Conservation (phyloP, 2,888 invertebrate genomes). For the Julus scandinavius region DNA sequence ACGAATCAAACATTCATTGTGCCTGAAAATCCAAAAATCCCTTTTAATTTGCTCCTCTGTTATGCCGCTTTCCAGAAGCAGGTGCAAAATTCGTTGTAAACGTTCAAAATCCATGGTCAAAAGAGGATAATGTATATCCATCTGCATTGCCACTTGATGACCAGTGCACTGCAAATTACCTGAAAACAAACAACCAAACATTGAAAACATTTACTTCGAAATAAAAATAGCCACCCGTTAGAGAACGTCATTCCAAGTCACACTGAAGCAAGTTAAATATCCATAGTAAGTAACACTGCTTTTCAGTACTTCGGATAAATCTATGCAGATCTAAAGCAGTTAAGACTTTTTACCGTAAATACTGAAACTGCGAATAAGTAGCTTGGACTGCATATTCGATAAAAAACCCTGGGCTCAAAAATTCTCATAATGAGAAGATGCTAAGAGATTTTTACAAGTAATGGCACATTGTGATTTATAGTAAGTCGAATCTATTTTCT, state of each 20-base stretch:
- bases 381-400: too few relatives aligned
- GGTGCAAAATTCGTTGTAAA: background rate
- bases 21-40: conserved; percentile 26
- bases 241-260: background rate
- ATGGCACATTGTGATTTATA: too few relatives aligned
- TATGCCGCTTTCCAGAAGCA: background rate
- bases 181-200: background rate
- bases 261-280: background rate
- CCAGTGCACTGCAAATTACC: background rate
- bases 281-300: background rate
- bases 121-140: conserved; percentile 29
- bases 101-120: conserved; percentile 41
- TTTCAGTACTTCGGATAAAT: too few relatives aligned
- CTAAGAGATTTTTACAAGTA: too few relatives aligned
- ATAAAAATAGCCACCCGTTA: too few relatives aligned
- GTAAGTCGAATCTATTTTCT: too few relatives aligned
- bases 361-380: too few relatives aligned
- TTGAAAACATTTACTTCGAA: too few relatives aligned
- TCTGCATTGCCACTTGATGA: background rate
- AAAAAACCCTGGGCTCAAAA: too few relatives aligned
- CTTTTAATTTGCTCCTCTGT: background rate
- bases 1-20: conserved; percentile 24
- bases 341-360: too few relatives aligned
- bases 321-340: too few relatives aligned
- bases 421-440: too few relatives aligned